Base-by-base conservation (phyloP, 2,113 vertebrate species). In the Eudyptes chrysolophus region DNA sequence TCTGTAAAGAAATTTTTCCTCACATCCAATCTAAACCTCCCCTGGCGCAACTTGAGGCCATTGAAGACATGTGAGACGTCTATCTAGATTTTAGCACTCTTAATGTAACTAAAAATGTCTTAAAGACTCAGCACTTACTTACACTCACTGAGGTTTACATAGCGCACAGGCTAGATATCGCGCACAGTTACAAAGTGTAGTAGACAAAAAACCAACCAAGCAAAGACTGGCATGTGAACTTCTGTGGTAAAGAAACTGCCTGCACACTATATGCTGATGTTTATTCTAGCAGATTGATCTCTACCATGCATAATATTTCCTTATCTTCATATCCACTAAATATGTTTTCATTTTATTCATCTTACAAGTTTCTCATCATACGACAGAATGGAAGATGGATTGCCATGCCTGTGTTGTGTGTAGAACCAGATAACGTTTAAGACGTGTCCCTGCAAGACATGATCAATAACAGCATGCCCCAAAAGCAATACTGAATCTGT, bases 251-350 rank as follows among this genome's bases (percentile, higher is more conserved):
- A 72, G 79, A 69, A 92, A 26, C 76, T 88, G 89, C 76, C 87
- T 82, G 79, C 51, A 16, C 26, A 1, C 61, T 55, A 5, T 49
- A 5, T 38, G 38, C 74, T 94, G 81, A 34, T 72, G 74, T 93
- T 94, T 85, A 17, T 97, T 93, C 79, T 88, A 61, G 68, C 85
- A 90, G 84, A 87, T 20, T 46, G 70, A 57, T 93, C 66, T 93
- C 34, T 75, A 7, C 77, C 74, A 38, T 2, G 1, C 52, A 36
- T 79, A 68, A 64, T 89, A 57, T 92, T 85, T 89, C 93, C 87
- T 4, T 94, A 18, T 40, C 74, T 72, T 69, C 30, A 6, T 94
- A 60, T 15, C 29, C 51, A 21, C 74, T 52, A 72, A 87, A 72
- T 34, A 25, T 2, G 4, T 80, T 94, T 87, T 72, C 24, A 27